These are phyloP conservation scores for Prietella phreatophila DNA, from an alignment of 2,113 vertebrate species.

Conservation along the genomic window DNA sequence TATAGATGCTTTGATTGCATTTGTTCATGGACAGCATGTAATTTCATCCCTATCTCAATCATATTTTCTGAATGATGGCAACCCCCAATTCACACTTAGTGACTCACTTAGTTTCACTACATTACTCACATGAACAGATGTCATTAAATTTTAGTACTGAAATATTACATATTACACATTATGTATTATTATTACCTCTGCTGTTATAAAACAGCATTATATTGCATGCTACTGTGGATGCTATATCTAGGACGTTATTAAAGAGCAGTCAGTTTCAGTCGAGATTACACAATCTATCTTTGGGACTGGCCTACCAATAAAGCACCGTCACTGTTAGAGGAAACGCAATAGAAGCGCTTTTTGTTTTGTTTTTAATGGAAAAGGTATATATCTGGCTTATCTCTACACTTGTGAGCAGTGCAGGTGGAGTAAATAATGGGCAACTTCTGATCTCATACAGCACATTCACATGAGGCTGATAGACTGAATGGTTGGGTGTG, in stretches of 20 bases:
- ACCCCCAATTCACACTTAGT: neutral
- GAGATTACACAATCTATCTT: neutral
- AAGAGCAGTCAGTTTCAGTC: neutral
- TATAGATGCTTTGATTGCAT: neutral
- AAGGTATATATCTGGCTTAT: constrained; percentile 6
- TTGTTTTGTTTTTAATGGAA: neutral
- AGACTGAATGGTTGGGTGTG: constrained; percentile 22
- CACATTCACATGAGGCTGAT: neutral
- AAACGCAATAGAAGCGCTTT: neutral
- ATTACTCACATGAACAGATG: neutral
- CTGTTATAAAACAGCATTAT: neutral
- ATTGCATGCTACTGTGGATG: neutral
- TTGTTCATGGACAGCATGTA: neutral
- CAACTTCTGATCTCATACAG: constrained; percentile 12
- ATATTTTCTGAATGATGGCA: neutral
- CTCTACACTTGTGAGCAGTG: neutral
- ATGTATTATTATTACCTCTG: neutral
- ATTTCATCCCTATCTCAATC: constrained; percentile 7
- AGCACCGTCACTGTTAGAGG: neutral
- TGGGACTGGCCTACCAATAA: neutral
- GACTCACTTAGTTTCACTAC: neutral
- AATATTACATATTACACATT: neutral
- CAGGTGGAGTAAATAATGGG: neutral
- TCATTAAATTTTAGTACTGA: neutral
- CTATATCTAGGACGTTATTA: neutral